Evolutionary conservation across 2,113 vertebrate species (phyloP).

Genomic region (Taxidea taxus): DNA sequence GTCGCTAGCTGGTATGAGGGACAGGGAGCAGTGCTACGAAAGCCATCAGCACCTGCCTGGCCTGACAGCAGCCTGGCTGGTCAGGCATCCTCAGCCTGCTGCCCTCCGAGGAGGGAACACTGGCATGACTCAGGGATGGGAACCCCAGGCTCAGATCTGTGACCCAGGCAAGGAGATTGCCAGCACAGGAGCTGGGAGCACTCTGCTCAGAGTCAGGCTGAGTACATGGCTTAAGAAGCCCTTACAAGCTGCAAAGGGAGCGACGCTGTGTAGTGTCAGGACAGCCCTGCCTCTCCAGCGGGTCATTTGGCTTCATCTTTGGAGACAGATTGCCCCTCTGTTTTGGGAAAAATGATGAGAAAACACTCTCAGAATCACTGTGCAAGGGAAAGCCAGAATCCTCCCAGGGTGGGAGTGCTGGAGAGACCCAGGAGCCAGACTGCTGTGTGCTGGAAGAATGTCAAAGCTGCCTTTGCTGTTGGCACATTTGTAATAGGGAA

Average conservation of each 20-base stretch:
- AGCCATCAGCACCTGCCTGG: not conserved
- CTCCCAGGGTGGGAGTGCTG: fast-evolving
- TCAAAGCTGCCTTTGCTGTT: not conserved
- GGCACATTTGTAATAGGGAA: not conserved
- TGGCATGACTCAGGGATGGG: fast-evolving
- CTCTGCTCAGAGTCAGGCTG: not conserved
- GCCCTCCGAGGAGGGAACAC: not conserved
- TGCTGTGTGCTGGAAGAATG: fast-evolving
- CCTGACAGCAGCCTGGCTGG: fast-evolving
- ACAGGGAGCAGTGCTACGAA: fast-evolving
- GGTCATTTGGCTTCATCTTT: not conserved
- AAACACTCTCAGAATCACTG: not conserved
- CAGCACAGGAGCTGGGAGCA: not conserved
- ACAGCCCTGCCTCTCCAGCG: not conserved
- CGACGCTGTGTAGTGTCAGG: fast-evolving
- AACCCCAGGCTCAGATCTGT: not conserved
- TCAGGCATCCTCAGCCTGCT: not conserved
- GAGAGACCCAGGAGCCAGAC: not conserved
- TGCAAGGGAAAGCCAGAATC: not conserved
- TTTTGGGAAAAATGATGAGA: not conserved
- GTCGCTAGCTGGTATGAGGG: not conserved
- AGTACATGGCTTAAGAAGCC: not conserved
- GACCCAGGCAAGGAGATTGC: not conserved
- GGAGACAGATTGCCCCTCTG: not conserved
- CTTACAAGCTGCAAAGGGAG: not conserved